Evolutionary conservation across 2,888 invertebrate genomes (phyloP), one percentile per base, ranked within the genome.

Genomic region (Drosophila multiciliata): DNA sequence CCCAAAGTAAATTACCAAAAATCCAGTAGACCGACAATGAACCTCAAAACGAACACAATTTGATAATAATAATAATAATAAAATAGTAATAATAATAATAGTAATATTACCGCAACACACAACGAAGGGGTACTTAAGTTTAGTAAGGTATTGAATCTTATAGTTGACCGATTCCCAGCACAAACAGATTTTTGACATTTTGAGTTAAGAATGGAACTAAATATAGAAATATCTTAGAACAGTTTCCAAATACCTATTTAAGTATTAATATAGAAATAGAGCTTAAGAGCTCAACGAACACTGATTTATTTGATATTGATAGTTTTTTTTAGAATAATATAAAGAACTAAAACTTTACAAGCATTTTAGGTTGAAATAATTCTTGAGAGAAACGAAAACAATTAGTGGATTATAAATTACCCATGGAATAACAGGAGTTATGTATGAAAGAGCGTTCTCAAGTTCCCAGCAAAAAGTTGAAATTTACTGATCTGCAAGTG

Each of bases 1-100:
- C 71, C 66, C 66, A 80, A 85, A 75, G 60, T 86, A 78, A 83
- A 78, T 78, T 70, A 81, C 73, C 77, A 82, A 86, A 69, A 82
- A 76, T 88, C 70, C 76, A 74, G 63, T 66, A 65, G 73, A 73
- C 63, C 71, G 79, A 78, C 73, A 76, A 77, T 77, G 35, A 85
- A 73, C 75, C 74, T 71, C 64, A 87, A 88, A 83, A 83, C 89
- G 76, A 86, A 86, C 87, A 89, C 87, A 82, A 78, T 68, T 70
- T 71, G 29, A 50, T 50, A 29, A 50, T 50, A 29, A 50, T 50
- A 48, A 20, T 42, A 42, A 20, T 45, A 26, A 38, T 55, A 55
- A 29, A 57, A 15, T 57, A 40, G 1, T 42, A 40, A 40, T 57
- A 57, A 20, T 40, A 42, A 32, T 42, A 55, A 38, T 26, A 42